Conservation (phyloP, 2,888 invertebrate genomes). For the Auanema freiburgensis region DNA sequence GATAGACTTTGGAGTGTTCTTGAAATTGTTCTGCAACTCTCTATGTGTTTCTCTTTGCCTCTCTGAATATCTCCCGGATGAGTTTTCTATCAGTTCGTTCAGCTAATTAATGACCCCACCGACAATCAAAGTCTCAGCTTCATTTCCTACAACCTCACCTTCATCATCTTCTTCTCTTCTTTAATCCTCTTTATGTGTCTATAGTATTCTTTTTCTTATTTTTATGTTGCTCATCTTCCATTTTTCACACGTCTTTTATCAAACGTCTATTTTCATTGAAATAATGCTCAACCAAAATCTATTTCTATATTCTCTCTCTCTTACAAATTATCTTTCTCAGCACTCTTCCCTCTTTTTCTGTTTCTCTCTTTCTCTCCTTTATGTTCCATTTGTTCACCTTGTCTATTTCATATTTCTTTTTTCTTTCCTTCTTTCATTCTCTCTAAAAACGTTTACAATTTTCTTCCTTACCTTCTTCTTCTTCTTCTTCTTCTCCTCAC, state of each 20-base stretch:
- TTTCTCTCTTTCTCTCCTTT: not conserved
- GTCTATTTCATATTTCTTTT: not conserved
- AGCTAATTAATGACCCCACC: no score
- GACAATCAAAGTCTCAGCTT: no score
- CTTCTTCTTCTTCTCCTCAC: slow-evolving; percentile 1
- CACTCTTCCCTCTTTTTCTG: not conserved
- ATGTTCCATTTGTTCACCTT: not conserved
- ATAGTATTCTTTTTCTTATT: not conserved
- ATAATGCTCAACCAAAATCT: not conserved
- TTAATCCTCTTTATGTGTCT: not conserved
- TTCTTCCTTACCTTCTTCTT: slow-evolving; percentile 1
- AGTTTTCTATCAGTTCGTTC: no score
- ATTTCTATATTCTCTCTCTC: no score
- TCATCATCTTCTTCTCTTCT: no score
- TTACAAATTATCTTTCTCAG: not conserved
- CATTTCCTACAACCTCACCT: no score
- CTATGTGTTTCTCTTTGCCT: no score
- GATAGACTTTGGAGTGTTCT: no score
- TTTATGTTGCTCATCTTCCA: not conserved
- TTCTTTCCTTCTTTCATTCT: not conserved
- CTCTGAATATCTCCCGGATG: no score
- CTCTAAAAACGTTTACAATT: not conserved
- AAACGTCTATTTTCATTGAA: not conserved
- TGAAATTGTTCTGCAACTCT: no score
- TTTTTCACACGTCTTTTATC: not conserved